Evolutionary conservation across 2,113 vertebrate genomes (phyloP).

Genomic region (Ailuropoda melanoleuca): DNA sequence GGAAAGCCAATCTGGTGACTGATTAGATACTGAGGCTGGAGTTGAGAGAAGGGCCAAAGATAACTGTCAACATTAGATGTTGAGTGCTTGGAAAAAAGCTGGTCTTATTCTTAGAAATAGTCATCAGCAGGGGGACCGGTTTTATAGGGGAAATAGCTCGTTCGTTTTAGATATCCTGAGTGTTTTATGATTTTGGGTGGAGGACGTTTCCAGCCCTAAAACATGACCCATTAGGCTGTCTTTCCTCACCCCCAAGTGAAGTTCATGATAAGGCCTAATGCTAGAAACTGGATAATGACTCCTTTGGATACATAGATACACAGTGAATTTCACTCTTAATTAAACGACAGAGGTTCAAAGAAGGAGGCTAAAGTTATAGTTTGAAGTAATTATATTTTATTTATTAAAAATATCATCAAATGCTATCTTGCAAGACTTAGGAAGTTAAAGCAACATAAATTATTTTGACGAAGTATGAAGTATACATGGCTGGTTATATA

Average conservation of each 20-base stretch:
- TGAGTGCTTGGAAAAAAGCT: constrained; percentile 52
- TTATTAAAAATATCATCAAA: constrained; percentile 9
- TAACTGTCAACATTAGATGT: constrained; percentile 58
- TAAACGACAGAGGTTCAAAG: constrained; percentile 12
- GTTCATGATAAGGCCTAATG: not conserved
- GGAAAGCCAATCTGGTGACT: constrained; percentile 65
- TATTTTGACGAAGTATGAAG: not conserved
- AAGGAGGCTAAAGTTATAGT: not conserved
- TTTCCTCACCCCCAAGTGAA: not conserved
- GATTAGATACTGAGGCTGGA: constrained; percentile 72
- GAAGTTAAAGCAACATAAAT: not conserved
- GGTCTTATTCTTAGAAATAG: constrained; percentile 36
- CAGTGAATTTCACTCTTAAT: constrained; percentile 2
- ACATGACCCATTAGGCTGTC: not conserved
- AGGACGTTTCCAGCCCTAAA: not conserved
- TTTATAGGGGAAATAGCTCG: constrained; percentile 45
- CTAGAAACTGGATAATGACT: not conserved
- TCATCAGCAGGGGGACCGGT: constrained; percentile 35
- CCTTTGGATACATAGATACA: not conserved
- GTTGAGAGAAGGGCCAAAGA: constrained; percentile 64
- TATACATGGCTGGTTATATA: not conserved
- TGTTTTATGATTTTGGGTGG: constrained; percentile 49
- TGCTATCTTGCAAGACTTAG: not conserved
- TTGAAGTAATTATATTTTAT: constrained; percentile 1
- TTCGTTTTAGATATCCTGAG: constrained; percentile 49